Percentiles rank a stretch among this genome's conserved stretches.
Evolutionary conservation across 1,140 invertebrate species (phyloP).

Genomic region (Eubasilissa regina): DNA sequence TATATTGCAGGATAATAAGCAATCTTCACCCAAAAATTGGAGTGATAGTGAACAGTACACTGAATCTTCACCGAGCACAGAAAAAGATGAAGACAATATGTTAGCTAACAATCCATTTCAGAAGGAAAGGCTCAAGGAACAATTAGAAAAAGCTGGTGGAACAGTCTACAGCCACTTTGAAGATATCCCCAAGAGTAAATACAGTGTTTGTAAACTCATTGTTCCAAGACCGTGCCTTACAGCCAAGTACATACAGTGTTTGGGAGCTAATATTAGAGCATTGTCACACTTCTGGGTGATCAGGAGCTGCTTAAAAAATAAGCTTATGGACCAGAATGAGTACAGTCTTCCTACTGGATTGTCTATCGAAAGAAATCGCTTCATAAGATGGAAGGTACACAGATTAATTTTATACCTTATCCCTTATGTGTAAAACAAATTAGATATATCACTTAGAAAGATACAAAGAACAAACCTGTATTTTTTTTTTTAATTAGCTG

Average conservation of each 20-base stretch:
- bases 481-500: too few relatives aligned
- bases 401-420: too few relatives aligned
- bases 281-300: slow-evolving; percentile 76
- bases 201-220: slow-evolving; percentile 71
- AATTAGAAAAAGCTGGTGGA: slow-evolving; percentile 73
- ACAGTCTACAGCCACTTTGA: slow-evolving; percentile 74
- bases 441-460: too few relatives aligned
- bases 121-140: slow-evolving; percentile 72
- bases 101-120: slow-evolving; percentile 70
- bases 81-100: slow-evolving; percentile 71
- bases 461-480: too few relatives aligned
- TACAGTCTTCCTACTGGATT: slow-evolving; percentile 72
- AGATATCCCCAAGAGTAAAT: slow-evolving; percentile 72
- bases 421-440: too few relatives aligned
- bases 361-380: slow-evolving; percentile 69
- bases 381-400: slow-evolving; percentile 65
- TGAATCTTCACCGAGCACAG: slow-evolving; percentile 58
- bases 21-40: slow-evolving; percentile 23
- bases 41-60: slow-evolving; percentile 48
- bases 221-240: slow-evolving; percentile 75
- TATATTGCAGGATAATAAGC: slow-evolving; percentile 16
- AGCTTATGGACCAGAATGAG: slow-evolving; percentile 65
- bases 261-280: slow-evolving; percentile 71
- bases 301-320: slow-evolving; percentile 67
- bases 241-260: slow-evolving; percentile 74